These are phyloP conservation scores for Odontamblyopus lacepedii DNA, from an alignment of 2,797 vertebrate genomes.

Conservation along the genomic window DNA sequence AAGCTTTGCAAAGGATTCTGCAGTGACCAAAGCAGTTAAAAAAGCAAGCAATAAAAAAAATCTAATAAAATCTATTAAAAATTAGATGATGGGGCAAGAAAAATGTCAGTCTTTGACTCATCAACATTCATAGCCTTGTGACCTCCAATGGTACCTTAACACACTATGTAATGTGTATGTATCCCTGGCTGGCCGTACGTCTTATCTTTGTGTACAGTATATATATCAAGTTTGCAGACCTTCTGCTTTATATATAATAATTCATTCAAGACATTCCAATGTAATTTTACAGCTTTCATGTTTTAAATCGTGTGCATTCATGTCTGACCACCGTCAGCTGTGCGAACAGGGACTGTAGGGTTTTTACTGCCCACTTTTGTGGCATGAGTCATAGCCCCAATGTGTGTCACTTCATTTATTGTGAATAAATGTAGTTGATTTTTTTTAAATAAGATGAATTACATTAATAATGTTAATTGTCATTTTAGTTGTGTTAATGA, in stretches of 20 bases:
- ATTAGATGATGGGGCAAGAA: conserved; percentile 68
- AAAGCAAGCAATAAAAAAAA: neutral
- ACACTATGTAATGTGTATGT: conserved; percentile 18
- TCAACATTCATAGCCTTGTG: conserved; percentile 58
- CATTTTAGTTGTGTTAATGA: conserved; percentile 46
- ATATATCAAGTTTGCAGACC: neutral
- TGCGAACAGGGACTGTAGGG: neutral
- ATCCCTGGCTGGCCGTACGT: conserved; percentile 6
- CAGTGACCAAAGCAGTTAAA: neutral
- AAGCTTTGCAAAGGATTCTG: neutral
- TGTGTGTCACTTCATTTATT: neutral
- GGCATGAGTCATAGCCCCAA: neutral
- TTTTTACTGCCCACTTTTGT: neutral
- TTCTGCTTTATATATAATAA: neutral
- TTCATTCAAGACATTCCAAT: neutral
- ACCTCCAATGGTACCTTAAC: conserved; percentile 57
- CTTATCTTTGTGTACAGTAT: too few relatives aligned
- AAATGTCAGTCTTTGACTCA: conserved; percentile 63
- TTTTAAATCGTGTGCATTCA: too few relatives aligned
- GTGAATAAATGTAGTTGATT: neutral
- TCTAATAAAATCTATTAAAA: conserved; percentile 18
- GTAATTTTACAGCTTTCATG: too few relatives aligned
- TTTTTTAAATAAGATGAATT: neutral
- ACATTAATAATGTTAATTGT: neutral
- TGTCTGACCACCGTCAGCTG: neutral